Evolutionary conservation across 2,888 invertebrate genomes (phyloP), one percentile per base, ranked within the genome.

Genomic region (Cheilosia urbana): DNA sequence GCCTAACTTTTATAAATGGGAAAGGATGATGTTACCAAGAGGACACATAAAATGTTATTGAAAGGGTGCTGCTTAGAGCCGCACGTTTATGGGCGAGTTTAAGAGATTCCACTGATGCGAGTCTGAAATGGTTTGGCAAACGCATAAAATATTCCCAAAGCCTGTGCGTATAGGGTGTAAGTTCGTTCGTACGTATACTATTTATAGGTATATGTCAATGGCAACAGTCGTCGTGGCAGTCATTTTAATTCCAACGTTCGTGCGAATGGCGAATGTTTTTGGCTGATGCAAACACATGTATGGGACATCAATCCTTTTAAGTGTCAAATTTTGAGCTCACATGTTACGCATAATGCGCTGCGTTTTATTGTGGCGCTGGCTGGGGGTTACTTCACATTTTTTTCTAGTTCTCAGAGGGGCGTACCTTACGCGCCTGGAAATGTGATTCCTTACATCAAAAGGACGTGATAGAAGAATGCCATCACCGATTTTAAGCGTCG

Each of bases 231-330:
- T 76, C 40, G 27, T 51, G 77, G 69, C n/a, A 71, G 51, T 76
- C 51, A 76, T 65, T 71, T 81, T 76, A 71, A 77, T 77, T 62
- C 47, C 45, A 47, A 30, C 13, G 51, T 30, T 51, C 68, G 68
- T 68, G 51, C 40, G 37, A 66, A 53, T 60, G 76, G 66, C 51
- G 47, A 66, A 58, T 30, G 30, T n/a, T 55, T 15, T 30, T 55
- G 47, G 37, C 21, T 21, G 49, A 47, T 68, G 69, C 77, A 77
- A 71, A 62, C 82, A 78, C 72, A 78, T 78, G 82, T 72, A 57
- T 13, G 27, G 72, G 66, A 72, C 72, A 78, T 83, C 55, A 83
- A 83, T 72, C 78, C 82, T 83, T 83, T 83, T 83, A 78, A 83
- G 72, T 83, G 65, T 60, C 81, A 51, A 66, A 45, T 65, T 53